A percentile compares a stretch with the other conserved stretches of the same genome.
phyloP scores from a whole-genome alignment of 2,888 invertebrate genomes.

The Mycalesis mineus region DNA sequence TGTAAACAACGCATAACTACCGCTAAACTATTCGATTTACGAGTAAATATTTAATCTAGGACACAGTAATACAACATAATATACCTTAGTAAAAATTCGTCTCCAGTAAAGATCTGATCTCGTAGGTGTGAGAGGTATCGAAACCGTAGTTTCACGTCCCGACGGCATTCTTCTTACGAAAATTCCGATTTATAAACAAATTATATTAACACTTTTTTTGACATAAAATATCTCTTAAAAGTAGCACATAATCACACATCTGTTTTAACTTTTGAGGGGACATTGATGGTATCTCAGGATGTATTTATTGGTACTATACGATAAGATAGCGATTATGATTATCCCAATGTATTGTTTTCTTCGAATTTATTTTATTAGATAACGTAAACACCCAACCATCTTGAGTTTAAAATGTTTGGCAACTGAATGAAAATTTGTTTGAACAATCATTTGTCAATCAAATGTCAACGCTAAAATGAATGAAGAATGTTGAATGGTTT shows the following conservation, averaged over 20 bases:
- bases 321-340: constrained; percentile 50
- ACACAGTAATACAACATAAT: constrained; percentile 7
- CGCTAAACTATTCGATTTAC: neutral
- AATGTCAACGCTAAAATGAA: neutral
- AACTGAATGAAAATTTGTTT: constrained; percentile 12
- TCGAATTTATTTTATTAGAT: constrained; percentile 29
- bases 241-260: constrained; percentile 22
- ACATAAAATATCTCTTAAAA: constrained; percentile 23
- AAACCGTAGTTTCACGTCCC: constrained; percentile 58
- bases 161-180: constrained; percentile 59
- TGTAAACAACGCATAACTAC: constrained; percentile 12
- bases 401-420: constrained; percentile 13
- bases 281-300: constrained; percentile 44
- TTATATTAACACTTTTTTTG: constrained; percentile 25
- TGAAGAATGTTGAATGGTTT: neutral
- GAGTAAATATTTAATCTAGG: constrained; percentile 19
- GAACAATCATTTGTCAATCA: neutral
- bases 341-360: constrained; percentile 33
- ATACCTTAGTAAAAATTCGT: constrained; percentile 73
- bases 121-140: constrained; percentile 65
- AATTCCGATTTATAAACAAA: constrained; percentile 31
- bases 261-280: constrained; percentile 29
- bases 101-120: constrained; percentile 73
- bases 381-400: constrained; percentile 5
- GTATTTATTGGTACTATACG: constrained; percentile 42